Evolutionary conservation across 2,888 invertebrate genomes (phyloP), one percentile per base, ranked within the genome.

Genomic region (Podotricha telesiphe): DNA sequence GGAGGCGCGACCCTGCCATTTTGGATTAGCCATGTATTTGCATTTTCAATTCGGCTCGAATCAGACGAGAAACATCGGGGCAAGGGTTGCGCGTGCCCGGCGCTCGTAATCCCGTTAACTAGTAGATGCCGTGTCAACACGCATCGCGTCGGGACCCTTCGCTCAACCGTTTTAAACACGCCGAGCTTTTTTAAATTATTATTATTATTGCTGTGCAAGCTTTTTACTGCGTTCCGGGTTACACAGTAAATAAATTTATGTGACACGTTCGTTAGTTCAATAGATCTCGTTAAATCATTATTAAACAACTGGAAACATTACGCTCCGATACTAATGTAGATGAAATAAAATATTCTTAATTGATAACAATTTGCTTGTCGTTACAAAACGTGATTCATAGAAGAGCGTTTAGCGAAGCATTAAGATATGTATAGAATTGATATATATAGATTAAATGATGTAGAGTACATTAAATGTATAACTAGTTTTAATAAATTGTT

Each of bases 11-110:
- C 76, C 75, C 79, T 76, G 82, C 84, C 85, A 82, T 84, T 73
- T 82, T 83, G 86, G 80, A 85, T 86, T 86, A 86, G 79, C 79
- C 64, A 40, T 56, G 74, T 87, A 87, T 88, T 88, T 87, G 88
- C 88, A 88, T 88, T 88, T 83, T 80, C 83, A 85, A 86, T 86
- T 82, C 78, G 71, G 64, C 64, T 61, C 67, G 67, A 55, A 65
- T 62, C 65, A 59, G 62, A 34, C 19, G 47, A 34, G 34, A 20
- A 42, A 28, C 28, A 34, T 42, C 42, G 72, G 62, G 65, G 71
- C 72, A 75, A 80, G 82, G 84, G 86, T 83, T 78, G 80, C 78
- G 79, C 78, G 73, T 77, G 76, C 42, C 42, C 42, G 42, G 2
- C 42, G 42, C 75, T 73, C 71, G 69, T 79, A 80, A 81, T 81